Evolutionary conservation across 2,797 vertebrate genomes (phyloP).

Genomic region (Caiman crocodilus): DNA sequence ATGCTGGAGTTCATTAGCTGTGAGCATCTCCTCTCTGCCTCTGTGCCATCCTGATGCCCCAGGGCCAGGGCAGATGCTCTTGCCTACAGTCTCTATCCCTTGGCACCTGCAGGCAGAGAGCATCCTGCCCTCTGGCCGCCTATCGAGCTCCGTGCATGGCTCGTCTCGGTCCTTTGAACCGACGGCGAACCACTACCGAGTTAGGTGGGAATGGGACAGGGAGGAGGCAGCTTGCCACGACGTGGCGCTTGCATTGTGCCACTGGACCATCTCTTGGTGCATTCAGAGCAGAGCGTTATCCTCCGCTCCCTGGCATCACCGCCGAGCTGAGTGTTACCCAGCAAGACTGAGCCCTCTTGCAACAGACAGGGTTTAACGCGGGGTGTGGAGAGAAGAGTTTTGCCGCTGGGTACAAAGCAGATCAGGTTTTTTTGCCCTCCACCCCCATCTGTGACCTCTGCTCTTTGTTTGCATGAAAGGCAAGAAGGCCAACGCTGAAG

Average conservation of each 20-base stretch:
- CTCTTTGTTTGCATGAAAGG: slow-evolving; percentile 78
- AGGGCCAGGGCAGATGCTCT: neutral
- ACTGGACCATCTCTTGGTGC: neutral
- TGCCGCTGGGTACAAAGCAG: neutral
- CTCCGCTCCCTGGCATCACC: neutral
- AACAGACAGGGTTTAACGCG: neutral
- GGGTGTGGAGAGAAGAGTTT: neutral
- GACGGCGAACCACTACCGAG: neutral
- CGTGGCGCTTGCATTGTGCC: neutral
- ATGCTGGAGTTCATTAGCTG: neutral
- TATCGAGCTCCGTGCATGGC: neutral
- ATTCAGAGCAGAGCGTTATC: fast-evolving
- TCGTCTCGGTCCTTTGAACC: too few species aligned
- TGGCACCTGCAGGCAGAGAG: neutral
- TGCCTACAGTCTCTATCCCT: neutral
- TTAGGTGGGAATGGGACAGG: neutral
- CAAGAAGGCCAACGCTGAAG: slow-evolving; percentile 92
- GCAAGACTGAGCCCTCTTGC: neutral
- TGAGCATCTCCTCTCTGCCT: neutral
- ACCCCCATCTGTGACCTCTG: neutral
- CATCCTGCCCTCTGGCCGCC: neutral
- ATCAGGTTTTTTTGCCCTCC: neutral
- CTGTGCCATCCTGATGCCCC: neutral
- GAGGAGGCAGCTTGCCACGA: neutral
- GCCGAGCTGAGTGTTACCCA: neutral